Percentiles rank a stretch among this genome's conserved stretches.
phyloP scores from a whole-genome alignment of 2,888 invertebrate genomes.

The Spilarctia lutea region DNA sequence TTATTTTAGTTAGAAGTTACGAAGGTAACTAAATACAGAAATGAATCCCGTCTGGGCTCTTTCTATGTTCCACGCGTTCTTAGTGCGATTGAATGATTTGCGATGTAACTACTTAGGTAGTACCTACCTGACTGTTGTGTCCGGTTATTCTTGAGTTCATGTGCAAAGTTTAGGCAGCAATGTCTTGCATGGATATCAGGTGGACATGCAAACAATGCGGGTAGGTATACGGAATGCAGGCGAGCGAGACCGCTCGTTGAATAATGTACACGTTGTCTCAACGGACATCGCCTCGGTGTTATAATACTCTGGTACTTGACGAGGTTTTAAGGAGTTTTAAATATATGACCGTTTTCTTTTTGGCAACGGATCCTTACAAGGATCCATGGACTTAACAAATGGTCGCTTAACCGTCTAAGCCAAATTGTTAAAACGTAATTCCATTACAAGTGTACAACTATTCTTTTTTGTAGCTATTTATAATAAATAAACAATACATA shows the following conservation, averaged over 20 bases:
- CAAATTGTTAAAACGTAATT: not conserved
- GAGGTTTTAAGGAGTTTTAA: constrained; percentile 49
- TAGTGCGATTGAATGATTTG: constrained; percentile 5
- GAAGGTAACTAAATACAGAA: not conserved
- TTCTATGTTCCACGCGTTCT: not conserved
- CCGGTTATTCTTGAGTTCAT: constrained; percentile 55
- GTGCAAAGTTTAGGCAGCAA: constrained; percentile 54
- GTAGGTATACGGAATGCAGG: constrained; percentile 66
- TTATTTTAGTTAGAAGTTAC: not conserved
- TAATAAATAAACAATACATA: not conserved
- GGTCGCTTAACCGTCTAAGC: not conserved
- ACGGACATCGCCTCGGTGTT: constrained; percentile 59
- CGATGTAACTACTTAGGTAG: not conserved
- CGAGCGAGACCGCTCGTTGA: constrained; percentile 68
- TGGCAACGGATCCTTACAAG: constrained; percentile 38
- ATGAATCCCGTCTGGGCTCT: not conserved
- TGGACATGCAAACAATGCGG: constrained; percentile 70
- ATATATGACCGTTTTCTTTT: constrained; percentile 40
- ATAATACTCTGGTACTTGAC: constrained; percentile 59
- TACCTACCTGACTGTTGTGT: constrained; percentile 22
- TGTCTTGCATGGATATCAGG: constrained; percentile 60
- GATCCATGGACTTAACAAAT: constrained; percentile 32
- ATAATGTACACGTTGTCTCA: constrained; percentile 71
- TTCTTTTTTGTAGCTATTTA: not conserved
- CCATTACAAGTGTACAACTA: not conserved